phyloP scores from a whole-genome alignment of 2,113 vertebrate species.

The Protobothrops flavoviridis region DNA sequence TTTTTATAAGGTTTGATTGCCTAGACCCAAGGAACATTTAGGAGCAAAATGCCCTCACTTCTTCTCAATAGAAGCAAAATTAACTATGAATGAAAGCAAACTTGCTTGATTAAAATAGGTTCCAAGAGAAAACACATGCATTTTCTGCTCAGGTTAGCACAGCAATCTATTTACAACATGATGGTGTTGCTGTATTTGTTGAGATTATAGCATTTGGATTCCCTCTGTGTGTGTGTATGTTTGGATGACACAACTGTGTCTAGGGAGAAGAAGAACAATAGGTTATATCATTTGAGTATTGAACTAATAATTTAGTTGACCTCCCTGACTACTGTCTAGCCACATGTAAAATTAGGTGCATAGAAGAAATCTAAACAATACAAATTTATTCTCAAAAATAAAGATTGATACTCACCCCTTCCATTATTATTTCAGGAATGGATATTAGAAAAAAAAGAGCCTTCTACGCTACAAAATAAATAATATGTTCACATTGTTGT shows the following conservation, averaged over 20 bases:
- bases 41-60: not conserved
- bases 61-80: not conserved
- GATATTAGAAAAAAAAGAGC: not conserved
- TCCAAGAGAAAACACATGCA: not conserved
- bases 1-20: not conserved
- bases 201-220: not conserved
- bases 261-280: not conserved
- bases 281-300: not conserved
- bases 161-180: not conserved
- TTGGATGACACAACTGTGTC: not conserved
- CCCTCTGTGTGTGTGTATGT: not conserved
- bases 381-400: not conserved
- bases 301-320: slow-evolving; percentile 18
- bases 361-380: not conserved
- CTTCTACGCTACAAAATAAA: not conserved
- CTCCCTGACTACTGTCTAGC: not conserved
- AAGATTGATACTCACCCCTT: not conserved
- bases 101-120: not conserved
- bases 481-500: not conserved
- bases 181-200: not conserved
- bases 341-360: slow-evolving; percentile 1
- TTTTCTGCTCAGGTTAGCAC: not conserved
- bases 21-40: not conserved
- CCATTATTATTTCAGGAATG: not conserved
- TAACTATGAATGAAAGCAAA: not conserved